phyloP scores from a whole-genome alignment of 2,113 vertebrate genomes.

The Lynx canadensis region DNA sequence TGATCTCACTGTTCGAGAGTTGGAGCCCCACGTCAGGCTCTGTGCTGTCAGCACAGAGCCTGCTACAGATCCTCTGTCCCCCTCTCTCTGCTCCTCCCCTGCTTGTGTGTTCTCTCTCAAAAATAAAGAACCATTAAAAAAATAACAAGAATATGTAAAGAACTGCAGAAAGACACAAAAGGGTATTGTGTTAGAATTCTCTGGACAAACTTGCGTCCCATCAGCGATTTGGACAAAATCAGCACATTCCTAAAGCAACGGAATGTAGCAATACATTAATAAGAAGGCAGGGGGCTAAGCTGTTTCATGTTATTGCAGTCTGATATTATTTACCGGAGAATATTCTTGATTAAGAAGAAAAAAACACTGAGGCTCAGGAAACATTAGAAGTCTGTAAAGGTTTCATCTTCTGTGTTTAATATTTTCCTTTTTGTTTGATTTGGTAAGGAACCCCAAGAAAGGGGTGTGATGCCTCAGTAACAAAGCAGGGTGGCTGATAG shows the following conservation, averaged over 20 bases:
- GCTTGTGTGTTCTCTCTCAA: too few relatives aligned
- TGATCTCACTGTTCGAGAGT: too few relatives aligned
- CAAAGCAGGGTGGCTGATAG: background rate
- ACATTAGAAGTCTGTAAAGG: background rate
- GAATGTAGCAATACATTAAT: background rate
- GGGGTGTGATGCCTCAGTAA: background rate
- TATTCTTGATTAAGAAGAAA: conserved; percentile 18
- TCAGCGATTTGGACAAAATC: background rate
- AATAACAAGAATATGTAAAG: background rate
- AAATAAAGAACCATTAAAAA: too few relatives aligned
- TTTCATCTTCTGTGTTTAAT: background rate
- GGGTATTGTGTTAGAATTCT: background rate
- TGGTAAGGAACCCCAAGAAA: conserved; percentile 1
- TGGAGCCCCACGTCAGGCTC: too few relatives aligned
- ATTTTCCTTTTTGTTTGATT: background rate
- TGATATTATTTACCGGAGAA: background rate
- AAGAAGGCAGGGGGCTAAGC: background rate
- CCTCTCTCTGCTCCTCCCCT: too few relatives aligned
- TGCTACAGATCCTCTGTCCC: too few relatives aligned
- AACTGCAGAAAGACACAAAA: background rate
- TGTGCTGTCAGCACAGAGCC: too few relatives aligned
- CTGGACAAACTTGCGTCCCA: background rate
- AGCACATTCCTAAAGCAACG: background rate
- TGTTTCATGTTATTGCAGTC: background rate
- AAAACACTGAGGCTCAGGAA: background rate